Evolutionary conservation across 2,797 vertebrate genomes (phyloP).

Genomic region (Coregonus ussuriensis): DNA sequence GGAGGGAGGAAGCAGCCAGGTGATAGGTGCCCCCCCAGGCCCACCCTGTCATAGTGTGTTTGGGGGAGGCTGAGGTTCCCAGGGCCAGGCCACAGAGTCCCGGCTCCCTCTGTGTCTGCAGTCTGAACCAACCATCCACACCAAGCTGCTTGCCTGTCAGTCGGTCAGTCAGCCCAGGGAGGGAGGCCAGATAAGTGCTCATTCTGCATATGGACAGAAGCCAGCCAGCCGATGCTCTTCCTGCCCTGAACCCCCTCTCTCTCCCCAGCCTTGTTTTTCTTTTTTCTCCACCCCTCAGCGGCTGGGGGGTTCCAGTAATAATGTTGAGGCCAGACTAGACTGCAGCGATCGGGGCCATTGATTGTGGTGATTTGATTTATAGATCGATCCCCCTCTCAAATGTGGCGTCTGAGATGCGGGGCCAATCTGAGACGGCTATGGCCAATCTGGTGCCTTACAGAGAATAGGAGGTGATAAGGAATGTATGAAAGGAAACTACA

Average conservation of each 20-base stretch:
- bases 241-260: slow-evolving; percentile 13
- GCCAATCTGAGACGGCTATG: slow-evolving; percentile 92
- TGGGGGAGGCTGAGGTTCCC: slow-evolving; percentile 45
- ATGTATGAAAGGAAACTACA: slow-evolving; percentile 89
- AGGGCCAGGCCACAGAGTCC: slow-evolving; percentile 79
- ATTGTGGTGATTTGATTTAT: slow-evolving; percentile 99
- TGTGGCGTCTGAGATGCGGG: slow-evolving; percentile 89
- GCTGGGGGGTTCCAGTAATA: slow-evolving; percentile 83
- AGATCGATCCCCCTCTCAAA: slow-evolving; percentile 91
- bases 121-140: slow-evolving; percentile 41
- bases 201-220: slow-evolving; percentile 64
- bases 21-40: slow-evolving; percentile 69
- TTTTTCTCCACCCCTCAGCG: slow-evolving; percentile 23
- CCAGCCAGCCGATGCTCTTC: slow-evolving; percentile 45
- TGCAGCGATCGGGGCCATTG: slow-evolving; percentile 93
- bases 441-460: slow-evolving; percentile 86
- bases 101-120: slow-evolving; percentile 49
- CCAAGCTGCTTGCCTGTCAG: slow-evolving; percentile 19
- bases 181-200: slow-evolving; percentile 64
- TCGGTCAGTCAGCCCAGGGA: slow-evolving; percentile 47
- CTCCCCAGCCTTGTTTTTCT: slow-evolving; percentile 11
- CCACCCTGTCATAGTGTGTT: slow-evolving; percentile 73
- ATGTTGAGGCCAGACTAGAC: slow-evolving; percentile 95
- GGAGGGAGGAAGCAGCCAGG: slow-evolving; percentile 82
- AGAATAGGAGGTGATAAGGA: slow-evolving; percentile 88